A percentile compares a stretch with the other conserved stretches of the same genome.
phyloP scores from a whole-genome alignment of 2,888 invertebrate species.

The Dasypolia templi region DNA sequence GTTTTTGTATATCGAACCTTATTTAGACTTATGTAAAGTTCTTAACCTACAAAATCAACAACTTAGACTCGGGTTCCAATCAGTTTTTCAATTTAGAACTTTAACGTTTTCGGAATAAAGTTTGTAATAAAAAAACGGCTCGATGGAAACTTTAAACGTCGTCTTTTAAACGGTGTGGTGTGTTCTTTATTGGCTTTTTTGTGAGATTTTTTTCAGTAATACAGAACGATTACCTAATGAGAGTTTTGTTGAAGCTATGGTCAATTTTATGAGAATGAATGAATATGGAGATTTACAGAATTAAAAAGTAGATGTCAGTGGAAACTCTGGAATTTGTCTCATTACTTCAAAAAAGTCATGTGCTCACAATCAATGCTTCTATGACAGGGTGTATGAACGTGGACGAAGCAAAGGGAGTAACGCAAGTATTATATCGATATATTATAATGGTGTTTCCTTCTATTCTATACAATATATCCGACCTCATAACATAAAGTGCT shows the following conservation, averaged over 20 bases:
- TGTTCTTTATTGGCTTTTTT: neutral
- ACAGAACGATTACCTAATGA: neutral
- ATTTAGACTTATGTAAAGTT: neutral
- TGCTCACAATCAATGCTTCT: neutral
- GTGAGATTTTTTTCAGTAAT: too few relatives aligned
- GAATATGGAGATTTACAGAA: neutral
- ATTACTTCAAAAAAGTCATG: neutral
- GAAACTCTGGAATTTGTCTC: too few relatives aligned
- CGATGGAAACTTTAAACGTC: neutral
- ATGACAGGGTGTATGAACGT: neutral
- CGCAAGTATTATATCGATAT: neutral
- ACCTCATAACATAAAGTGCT: neutral
- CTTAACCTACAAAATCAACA: neutral
- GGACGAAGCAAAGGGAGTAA: neutral
- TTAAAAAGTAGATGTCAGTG: neutral
- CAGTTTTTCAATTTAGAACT: neutral
- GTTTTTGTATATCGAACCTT: neutral
- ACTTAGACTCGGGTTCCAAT: neutral
- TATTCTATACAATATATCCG: neutral
- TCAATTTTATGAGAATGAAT: neutral
- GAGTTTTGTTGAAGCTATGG: neutral
- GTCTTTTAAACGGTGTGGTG: too few relatives aligned
- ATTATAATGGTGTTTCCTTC: neutral
- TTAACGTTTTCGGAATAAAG: neutral
- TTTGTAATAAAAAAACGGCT: neutral